phyloP scores from a whole-genome alignment of 2,797 vertebrate species.

The Tapera naevia region DNA sequence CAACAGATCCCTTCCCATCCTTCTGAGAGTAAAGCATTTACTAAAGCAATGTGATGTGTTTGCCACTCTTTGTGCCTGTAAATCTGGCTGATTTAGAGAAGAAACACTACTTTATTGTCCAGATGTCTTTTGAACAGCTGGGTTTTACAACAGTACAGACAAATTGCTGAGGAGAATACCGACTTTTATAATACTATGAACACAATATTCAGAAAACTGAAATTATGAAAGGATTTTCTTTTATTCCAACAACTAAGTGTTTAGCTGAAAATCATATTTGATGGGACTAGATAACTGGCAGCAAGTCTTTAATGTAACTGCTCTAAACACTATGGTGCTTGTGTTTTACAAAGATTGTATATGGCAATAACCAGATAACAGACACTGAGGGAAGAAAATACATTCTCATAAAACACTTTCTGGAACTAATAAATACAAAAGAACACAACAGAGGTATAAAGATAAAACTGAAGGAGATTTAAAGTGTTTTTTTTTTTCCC shows the following conservation, averaged over 20 bases:
- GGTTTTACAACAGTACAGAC: neutral
- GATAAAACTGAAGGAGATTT: neutral
- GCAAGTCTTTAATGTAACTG: neutral
- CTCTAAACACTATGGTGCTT: neutral
- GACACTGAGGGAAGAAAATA: neutral
- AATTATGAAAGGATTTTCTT: neutral
- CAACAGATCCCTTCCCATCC: neutral
- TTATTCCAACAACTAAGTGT: neutral
- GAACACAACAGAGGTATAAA: neutral
- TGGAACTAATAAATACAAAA: neutral
- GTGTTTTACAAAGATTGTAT: neutral
- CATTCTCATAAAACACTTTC: neutral
- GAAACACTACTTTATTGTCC: neutral
- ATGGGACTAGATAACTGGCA: neutral
- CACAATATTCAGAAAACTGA: neutral
- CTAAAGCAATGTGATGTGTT: neutral
- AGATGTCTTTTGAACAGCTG: slow-evolving; percentile 1
- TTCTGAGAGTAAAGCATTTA: neutral
- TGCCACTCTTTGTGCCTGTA: neutral
- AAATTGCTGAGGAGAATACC: neutral
- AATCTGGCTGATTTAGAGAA: slow-evolving; percentile 9
- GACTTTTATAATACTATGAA: neutral
- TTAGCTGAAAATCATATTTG: slow-evolving; percentile 9
- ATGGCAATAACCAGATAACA: neutral
- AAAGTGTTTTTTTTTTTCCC: neutral